Evolutionary conservation across 2,888 invertebrate genomes (phyloP).

Genomic region (Drosophila imparisetae): DNA sequence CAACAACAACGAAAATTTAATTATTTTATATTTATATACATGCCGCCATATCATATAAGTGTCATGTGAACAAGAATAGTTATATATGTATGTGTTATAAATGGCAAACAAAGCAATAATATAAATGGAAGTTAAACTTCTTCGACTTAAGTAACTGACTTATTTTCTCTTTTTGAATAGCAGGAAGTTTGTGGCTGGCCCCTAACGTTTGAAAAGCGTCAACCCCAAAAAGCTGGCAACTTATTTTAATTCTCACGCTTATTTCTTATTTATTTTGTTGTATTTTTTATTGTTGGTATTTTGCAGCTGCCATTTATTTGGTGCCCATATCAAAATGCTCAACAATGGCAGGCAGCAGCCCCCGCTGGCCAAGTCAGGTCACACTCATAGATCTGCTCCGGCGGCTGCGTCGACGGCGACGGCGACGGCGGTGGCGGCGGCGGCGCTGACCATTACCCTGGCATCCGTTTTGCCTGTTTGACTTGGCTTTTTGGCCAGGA

Average conservation of each 20-base stretch:
- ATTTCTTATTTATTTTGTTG: background rate
- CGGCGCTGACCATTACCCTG: conserved; percentile 70
- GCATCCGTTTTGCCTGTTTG: conserved; percentile 57
- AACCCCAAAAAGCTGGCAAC: conserved; percentile 50
- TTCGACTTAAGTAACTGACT: conserved; percentile 20
- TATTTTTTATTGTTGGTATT: conserved; percentile 3
- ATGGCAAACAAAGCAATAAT: conserved; percentile 2
- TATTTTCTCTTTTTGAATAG: conserved; percentile 24
- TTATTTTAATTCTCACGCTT: conserved; percentile 75
- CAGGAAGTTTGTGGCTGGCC: conserved; percentile 9
- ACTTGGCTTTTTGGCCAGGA: conserved; percentile 20
- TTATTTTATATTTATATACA: background rate
- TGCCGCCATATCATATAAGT: background rate
- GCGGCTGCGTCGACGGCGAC: conserved; percentile 7
- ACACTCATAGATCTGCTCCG: conserved; percentile 40
- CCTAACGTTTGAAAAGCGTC: conserved; percentile 19
- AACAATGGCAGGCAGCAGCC: conserved; percentile 14
- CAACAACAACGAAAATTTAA: conserved; percentile 1
- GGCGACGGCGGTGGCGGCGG: background rate
- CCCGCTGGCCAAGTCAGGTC: conserved; percentile 13
- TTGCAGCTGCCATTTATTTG: conserved; percentile 58
- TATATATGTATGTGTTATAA: background rate
- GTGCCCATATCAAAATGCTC: conserved; percentile 62
- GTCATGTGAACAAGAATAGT: background rate
- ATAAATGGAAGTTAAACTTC: conserved; percentile 5